Evolutionary conservation across 2,113 vertebrate species (phyloP).

Genomic region (Colossoma macropomum): DNA sequence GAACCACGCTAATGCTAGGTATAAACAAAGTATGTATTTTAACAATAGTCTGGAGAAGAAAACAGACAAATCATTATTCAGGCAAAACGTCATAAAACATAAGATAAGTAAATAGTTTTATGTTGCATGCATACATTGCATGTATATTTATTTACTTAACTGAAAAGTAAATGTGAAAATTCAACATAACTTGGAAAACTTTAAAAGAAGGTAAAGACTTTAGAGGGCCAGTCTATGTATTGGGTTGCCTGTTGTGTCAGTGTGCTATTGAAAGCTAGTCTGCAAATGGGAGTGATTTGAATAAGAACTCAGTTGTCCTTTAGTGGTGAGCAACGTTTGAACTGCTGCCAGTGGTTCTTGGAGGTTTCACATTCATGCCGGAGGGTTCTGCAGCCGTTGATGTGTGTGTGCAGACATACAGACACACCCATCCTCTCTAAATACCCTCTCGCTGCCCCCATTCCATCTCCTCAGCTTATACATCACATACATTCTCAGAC

Average conservation of each 20-base stretch:
- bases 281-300: not conserved
- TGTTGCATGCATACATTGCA: too few relatives aligned
- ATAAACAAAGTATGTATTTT: too few relatives aligned
- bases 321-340: constrained; percentile 7
- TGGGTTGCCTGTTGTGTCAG: not conserved
- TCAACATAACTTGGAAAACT: not conserved
- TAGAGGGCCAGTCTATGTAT: not conserved
- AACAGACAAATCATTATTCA: too few relatives aligned
- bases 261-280: not conserved
- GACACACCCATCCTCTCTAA: not conserved
- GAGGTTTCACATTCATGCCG: constrained; percentile 5
- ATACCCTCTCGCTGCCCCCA: not conserved
- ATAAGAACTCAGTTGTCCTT: not conserved
- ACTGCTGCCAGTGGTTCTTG: constrained; percentile 2
- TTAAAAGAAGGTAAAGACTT: not conserved
- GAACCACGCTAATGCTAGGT: too few relatives aligned
- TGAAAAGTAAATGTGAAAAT: not conserved
- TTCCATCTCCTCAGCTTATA: not conserved
- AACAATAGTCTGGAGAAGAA: too few relatives aligned
- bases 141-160: too few relatives aligned
- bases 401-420: not conserved
- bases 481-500: not conserved
- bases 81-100: too few relatives aligned
- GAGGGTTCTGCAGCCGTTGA: not conserved
- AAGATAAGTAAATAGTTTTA: too few relatives aligned